Percentiles rank a stretch among this genome's conserved stretches.
Evolutionary conservation across 2,113 vertebrate genomes (phyloP).

Genomic region (Microcebus murinus): DNA sequence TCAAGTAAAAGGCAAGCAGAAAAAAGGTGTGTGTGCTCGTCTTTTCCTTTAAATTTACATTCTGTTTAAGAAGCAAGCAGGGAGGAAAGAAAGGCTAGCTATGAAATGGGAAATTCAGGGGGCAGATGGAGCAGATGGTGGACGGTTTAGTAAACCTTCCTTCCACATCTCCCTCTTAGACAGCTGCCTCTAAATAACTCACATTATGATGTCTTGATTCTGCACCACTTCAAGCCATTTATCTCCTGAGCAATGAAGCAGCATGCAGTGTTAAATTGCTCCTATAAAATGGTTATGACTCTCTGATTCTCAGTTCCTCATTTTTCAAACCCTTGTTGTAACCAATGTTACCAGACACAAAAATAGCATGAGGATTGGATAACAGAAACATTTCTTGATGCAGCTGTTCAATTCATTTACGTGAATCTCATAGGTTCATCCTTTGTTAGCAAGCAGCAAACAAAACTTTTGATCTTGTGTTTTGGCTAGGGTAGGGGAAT

Average conservation of each 20-base stretch:
- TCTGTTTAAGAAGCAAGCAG: not conserved
- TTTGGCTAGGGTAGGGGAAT: slow-evolving; percentile 20
- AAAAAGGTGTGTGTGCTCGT: not conserved
- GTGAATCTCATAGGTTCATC: not conserved
- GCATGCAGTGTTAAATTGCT: not conserved
- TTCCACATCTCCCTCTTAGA: not conserved
- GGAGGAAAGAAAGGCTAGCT: not conserved
- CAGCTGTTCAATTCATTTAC: not conserved
- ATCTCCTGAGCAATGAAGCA: slow-evolving; percentile 31
- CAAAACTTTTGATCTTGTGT: not conserved
- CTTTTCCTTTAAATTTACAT: slow-evolving; percentile 28
- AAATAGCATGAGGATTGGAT: slow-evolving; percentile 12
- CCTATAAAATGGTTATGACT: slow-evolving; percentile 32
- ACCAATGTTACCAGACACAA: slow-evolving; percentile 29
- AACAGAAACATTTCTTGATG: slow-evolving; percentile 36
- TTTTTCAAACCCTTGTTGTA: slow-evolving; percentile 60
- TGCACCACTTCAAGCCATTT: not conserved
- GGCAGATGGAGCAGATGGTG: not conserved
- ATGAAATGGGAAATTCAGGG: not conserved
- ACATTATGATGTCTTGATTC: not conserved
- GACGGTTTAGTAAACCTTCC: not conserved
- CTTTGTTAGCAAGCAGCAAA: slow-evolving; percentile 37
- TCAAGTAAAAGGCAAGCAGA: not conserved
- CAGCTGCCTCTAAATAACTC: not conserved
- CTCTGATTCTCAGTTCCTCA: slow-evolving; percentile 63